These are phyloP conservation scores for Limulus polyphemus DNA, from an alignment of 2,888 invertebrate genomes.

Conservation along the genomic window DNA sequence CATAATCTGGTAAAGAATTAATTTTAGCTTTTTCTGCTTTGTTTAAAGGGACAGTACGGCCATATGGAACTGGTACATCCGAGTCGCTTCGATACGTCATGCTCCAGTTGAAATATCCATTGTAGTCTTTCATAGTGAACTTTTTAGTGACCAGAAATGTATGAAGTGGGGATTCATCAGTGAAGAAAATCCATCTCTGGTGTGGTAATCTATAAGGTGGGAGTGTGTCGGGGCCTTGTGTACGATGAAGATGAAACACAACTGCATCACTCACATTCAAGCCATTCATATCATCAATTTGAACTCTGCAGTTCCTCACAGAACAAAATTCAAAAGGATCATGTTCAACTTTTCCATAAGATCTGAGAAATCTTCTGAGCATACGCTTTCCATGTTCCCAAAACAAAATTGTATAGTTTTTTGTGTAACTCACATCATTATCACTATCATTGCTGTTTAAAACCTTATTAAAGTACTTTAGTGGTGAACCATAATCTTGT, in stretches of 20 bases:
- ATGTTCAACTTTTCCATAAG: slow-evolving; percentile 39
- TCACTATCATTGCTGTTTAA: no score
- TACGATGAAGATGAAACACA: slow-evolving; percentile 47
- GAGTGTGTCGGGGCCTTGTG: slow-evolving; percentile 40
- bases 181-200: slow-evolving; percentile 57
- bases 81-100: slow-evolving; percentile 42
- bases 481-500: no score
- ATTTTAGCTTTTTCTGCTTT: not conserved
- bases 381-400: slow-evolving; percentile 49
- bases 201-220: slow-evolving; percentile 40
- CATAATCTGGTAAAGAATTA: slow-evolving; percentile 5
- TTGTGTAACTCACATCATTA: slow-evolving; percentile 10
- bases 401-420: slow-evolving; percentile 44
- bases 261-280: slow-evolving; percentile 50
- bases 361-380: slow-evolving; percentile 45
- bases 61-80: slow-evolving; percentile 39
- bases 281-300: slow-evolving; percentile 44
- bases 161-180: slow-evolving; percentile 53
- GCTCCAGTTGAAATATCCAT: slow-evolving; percentile 47
- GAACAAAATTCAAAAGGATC: slow-evolving; percentile 48
- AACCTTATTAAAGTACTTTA: no score
- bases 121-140: slow-evolving; percentile 39
- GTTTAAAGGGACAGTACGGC: slow-evolving; percentile 26
- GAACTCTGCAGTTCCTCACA: slow-evolving; percentile 47
- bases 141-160: slow-evolving; percentile 42